These are phyloP conservation scores for Sus scrofa DNA, from an alignment of 2,113 vertebrate genomes.

Conservation along the genomic window DNA sequence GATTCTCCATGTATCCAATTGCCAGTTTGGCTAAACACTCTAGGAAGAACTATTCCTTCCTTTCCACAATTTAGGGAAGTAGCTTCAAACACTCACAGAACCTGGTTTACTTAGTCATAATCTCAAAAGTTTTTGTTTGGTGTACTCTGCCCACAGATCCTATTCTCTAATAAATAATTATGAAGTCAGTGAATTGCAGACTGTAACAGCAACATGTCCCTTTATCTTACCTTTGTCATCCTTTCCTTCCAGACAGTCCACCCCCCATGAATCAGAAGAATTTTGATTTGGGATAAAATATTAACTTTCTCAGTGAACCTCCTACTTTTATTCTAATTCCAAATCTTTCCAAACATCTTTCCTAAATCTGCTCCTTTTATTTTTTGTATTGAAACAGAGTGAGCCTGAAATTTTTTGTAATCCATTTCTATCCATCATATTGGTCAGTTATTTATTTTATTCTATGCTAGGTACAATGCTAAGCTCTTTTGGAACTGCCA, in stretches of 20 bases:
- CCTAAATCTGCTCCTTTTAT: background rate
- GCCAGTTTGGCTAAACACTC: background rate
- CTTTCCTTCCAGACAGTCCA: background rate
- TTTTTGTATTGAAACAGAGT: conserved; percentile 34
- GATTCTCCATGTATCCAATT: background rate
- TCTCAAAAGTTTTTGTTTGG: conserved; percentile 34
- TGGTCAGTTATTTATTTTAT: conserved; percentile 43
- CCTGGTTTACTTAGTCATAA: background rate
- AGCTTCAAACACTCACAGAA: background rate
- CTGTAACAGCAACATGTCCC: background rate
- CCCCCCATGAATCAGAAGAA: background rate
- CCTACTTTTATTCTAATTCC: conserved; percentile 52
- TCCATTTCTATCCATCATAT: background rate
- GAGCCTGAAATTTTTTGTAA: conserved; percentile 20
- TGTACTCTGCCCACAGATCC: background rate
- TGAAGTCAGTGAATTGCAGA: conserved; percentile 22
- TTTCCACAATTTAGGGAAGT: background rate
- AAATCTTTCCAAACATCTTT: conserved; percentile 42
- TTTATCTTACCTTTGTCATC: background rate
- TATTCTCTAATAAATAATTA: background rate
- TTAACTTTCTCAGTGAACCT: background rate
- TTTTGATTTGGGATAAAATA: conserved; percentile 28
- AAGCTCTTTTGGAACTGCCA: background rate
- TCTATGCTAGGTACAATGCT: background rate
- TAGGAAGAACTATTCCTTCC: background rate